Percentiles rank a stretch among this genome's conserved stretches.
Evolutionary conservation across 2,888 invertebrate species (phyloP).

Genomic region (Capitulum mitella): DNA sequence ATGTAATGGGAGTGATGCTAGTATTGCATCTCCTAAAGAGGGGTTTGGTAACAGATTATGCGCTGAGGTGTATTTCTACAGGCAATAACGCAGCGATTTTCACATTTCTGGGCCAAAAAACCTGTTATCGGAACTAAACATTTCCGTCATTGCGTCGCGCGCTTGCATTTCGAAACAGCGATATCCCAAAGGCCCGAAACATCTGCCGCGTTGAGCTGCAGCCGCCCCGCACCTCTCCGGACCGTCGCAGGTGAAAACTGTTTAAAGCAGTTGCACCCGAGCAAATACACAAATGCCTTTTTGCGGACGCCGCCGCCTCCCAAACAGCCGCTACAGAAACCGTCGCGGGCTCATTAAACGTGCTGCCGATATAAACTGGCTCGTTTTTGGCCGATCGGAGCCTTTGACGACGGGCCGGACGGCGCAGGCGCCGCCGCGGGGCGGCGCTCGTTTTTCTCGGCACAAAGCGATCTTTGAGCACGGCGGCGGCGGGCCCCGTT

Average conservation of each 20-base stretch:
- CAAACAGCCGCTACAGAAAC: constrained; percentile 1
- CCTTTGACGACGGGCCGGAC: neutral
- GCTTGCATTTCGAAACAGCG: no score
- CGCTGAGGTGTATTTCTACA: no score
- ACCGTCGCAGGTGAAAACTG: neutral
- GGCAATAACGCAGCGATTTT: no score
- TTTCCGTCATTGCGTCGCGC: no score
- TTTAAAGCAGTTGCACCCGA: neutral
- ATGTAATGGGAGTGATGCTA: no score
- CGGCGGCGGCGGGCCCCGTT: neutral
- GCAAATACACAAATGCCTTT: neutral
- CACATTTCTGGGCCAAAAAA: no score
- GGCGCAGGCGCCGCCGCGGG: neutral
- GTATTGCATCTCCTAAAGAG: no score
- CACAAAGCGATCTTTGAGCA: neutral
- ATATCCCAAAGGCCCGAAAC: no score
- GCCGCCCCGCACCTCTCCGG: no score
- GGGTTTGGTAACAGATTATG: no score
- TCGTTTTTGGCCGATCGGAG: neutral
- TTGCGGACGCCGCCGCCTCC: neutral
- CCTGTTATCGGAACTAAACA: no score
- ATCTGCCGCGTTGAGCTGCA: no score
- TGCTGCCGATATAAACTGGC: neutral
- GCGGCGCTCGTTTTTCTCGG: neutral
- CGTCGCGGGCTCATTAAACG: neutral